phyloP scores from a whole-genome alignment of 2,888 invertebrate species.

The Andrena camellia region DNA sequence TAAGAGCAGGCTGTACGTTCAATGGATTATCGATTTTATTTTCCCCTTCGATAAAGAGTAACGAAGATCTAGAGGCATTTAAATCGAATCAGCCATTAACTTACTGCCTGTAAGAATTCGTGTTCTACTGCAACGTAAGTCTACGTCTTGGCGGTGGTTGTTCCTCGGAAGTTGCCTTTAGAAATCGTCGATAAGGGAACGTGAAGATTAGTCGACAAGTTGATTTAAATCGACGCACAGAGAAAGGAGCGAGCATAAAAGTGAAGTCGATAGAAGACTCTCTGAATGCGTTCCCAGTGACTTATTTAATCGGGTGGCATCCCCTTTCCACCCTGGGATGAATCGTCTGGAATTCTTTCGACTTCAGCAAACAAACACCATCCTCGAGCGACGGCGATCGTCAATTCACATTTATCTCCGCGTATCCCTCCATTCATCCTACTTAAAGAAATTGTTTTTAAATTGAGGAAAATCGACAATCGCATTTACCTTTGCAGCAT shows the following conservation, averaged over 20 bases:
- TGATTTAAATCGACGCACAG: slow-evolving; percentile 9
- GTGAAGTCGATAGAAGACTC: neutral
- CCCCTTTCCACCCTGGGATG: neutral
- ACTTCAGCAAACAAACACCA: slow-evolving; percentile 1
- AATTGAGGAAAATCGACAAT: neutral
- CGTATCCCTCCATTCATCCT: neutral
- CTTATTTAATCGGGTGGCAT: slow-evolving; percentile 2
- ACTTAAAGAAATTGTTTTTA: neutral
- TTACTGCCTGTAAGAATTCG: neutral
- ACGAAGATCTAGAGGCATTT: neutral
- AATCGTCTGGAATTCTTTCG: neutral
- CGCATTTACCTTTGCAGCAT: neutral
- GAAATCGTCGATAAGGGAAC: too few species aligned
- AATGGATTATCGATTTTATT: neutral
- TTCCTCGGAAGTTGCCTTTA: neutral
- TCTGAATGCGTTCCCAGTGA: neutral
- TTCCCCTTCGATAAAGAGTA: neutral
- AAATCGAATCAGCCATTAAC: neutral
- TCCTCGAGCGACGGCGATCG: neutral
- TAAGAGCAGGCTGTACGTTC: neutral
- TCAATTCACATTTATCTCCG: neutral
- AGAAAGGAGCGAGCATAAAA: neutral
- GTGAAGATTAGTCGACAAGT: slow-evolving; percentile 22
- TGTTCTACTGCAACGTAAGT: neutral
- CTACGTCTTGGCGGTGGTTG: neutral